Base-by-base conservation (phyloP, 2,888 invertebrate genomes). In the Phytoseiulus persimilis region DNA sequence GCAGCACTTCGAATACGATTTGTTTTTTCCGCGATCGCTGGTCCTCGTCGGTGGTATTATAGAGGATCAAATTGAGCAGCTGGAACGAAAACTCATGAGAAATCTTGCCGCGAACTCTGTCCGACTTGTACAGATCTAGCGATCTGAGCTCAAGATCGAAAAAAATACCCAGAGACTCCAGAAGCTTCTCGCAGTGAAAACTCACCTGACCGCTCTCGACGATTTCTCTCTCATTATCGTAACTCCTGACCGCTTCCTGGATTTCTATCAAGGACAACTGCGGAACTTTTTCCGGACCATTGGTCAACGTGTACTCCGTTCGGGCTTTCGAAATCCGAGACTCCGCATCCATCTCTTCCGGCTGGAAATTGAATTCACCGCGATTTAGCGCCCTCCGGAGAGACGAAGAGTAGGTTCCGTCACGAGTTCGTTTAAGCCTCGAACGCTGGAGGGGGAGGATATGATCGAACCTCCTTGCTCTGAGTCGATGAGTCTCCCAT, bases 1-100 rank as follows among this genome's bases (percentile, higher is more conserved):
- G 23, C 6, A 87, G 33, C 28, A 45, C 87, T n/a, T 87, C 87
- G n/a, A 87, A 39, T 5, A 87, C 31, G 14, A 87, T 33, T 32
- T 87, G 87, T 33, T 87, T 87, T 31, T 87, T 87, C 0, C 87
- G 39, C 45, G n/a, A 39, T 87, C 87, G 32, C n/a, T 87, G 87
- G 2, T 87, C 87, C 39, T 39, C 87, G 5, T 32, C 87, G 87
- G 39, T 87, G 32, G 32, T 45, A 18, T 33, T 33, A 33, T 87
- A 14, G 9, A 32, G 31, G 14, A 87, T n/a, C 87, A 87, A 45
- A n/a, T 87, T 87, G n/a, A 87, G 33, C 2, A 87, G 45, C 87
- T 87, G 33, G n/a, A 87, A 87, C 32, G 33, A 65, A 23, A 65
- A 23, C 5, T 65, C 18, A 14, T 46, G n/a, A n/a, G n/a, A n/a